A percentile compares a stretch with the other conserved stretches of the same genome.
Evolutionary conservation across 2,888 invertebrate species (phyloP).

Genomic region (Latrodectus elegans): DNA sequence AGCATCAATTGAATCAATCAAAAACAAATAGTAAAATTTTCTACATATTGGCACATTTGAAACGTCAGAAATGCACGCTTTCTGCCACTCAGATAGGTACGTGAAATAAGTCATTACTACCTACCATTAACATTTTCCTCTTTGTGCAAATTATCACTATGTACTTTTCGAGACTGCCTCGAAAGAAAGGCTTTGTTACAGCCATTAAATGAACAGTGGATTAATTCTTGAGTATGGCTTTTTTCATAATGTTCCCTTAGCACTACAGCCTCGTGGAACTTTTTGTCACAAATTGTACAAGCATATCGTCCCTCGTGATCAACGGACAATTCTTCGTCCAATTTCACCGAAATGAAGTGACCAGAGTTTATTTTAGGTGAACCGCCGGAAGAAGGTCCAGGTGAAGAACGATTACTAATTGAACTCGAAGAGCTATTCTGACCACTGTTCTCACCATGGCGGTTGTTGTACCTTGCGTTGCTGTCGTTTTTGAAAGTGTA

Average conservation of each 20-base stretch:
- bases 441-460: constrained; percentile 30
- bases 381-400: constrained; percentile 39
- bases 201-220: constrained; percentile 84
- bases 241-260: constrained; percentile 85
- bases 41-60: constrained; percentile 38
- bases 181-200: constrained; percentile 87
- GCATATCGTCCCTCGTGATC: constrained; percentile 82
- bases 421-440: constrained; percentile 63
- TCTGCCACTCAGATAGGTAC: not conserved
- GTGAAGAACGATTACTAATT: constrained; percentile 63
- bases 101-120: constrained; percentile 26
- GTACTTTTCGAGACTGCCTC: constrained; percentile 84
- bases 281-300: constrained; percentile 83
- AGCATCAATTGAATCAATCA: not conserved
- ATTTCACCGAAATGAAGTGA: constrained; percentile 69
- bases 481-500: constrained; percentile 39
- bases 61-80: not conserved
- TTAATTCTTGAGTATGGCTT: constrained; percentile 82
- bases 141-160: constrained; percentile 79
- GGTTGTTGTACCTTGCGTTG: constrained; percentile 19
- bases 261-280: constrained; percentile 80
- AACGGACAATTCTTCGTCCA: constrained; percentile 80
- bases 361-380: constrained; percentile 24
- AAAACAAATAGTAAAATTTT: not conserved
- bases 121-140: constrained; percentile 48